Percentiles rank a stretch among this genome's conserved stretches.
These are phyloP conservation scores for Rhyacichthys aspro DNA, from an alignment of 2,797 vertebrate genomes.

Conservation along the genomic window DNA sequence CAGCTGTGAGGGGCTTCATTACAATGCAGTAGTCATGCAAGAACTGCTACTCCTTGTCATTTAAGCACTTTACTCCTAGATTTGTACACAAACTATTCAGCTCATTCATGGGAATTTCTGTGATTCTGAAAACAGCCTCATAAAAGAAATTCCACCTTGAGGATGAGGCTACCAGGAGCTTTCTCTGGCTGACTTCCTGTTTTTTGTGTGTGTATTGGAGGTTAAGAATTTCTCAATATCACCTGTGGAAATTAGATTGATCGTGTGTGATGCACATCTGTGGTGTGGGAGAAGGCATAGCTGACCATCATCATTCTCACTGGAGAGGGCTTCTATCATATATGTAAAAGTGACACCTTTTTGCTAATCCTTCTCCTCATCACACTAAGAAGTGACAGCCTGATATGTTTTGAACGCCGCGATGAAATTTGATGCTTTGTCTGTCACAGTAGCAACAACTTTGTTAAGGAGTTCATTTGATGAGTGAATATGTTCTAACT, in stretches of 20 bases:
- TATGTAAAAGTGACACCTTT: conserved; percentile 15
- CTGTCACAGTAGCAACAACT: conserved; percentile 31
- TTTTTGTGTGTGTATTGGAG: not conserved
- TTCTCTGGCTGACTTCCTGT: conserved; percentile 27
- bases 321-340: conserved; percentile 17
- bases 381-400: conserved; percentile 16
- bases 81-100: conserved; percentile 5
- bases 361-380: conserved; percentile 16
- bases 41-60: conserved; percentile 29
- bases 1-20: conserved; percentile 14
- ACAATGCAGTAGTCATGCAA: conserved; percentile 25
- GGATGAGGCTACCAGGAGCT: conserved; percentile 22
- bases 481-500: conserved; percentile 29
- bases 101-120: conserved; percentile 14
- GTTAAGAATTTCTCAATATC: conserved; percentile 8
- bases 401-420: conserved; percentile 35
- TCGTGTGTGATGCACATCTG: conserved; percentile 16
- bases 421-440: not conserved
- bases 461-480: conserved; percentile 29
- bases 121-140: conserved; percentile 18
- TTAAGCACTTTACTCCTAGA: conserved; percentile 31
- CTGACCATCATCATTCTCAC: conserved; percentile 8
- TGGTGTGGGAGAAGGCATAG: conserved; percentile 5
- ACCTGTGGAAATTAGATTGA: conserved; percentile 3
- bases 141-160: conserved; percentile 38